Percentiles rank a stretch among this genome's conserved stretches.
Evolutionary conservation across 1,140 invertebrate genomes (phyloP).

Genomic region (Palaemon carinicauda): DNA sequence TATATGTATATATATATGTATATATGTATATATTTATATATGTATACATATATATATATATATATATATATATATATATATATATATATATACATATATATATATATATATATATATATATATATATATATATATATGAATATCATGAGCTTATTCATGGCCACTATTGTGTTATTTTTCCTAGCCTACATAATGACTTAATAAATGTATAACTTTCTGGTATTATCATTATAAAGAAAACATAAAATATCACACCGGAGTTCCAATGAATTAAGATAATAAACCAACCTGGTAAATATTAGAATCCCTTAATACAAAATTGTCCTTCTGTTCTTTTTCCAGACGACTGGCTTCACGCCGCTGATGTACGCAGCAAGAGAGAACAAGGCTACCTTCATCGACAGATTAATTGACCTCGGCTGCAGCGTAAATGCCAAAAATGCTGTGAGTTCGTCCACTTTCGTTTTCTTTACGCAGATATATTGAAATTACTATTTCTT

Average conservation of each 20-base stretch:
- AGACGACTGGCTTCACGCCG: conserved; percentile 91
- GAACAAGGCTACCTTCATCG: conserved; percentile 86
- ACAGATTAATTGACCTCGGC: conserved; percentile 89
- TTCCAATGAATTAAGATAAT: no score
- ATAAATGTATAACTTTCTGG: not conserved
- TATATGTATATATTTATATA: conserved; percentile 7
- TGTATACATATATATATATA: not conserved
- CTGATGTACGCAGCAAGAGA: conserved; percentile 95
- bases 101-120: conserved; percentile 16
- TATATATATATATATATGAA: not conserved
- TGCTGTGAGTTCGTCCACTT: conserved; percentile 75
- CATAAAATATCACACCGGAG: no score
- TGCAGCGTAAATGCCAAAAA: conserved; percentile 89
- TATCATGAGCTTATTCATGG: not conserved
- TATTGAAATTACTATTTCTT: no score
- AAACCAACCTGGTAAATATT: not conserved
- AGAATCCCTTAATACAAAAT: not conserved
- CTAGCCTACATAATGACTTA: no score
- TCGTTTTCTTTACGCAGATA: not conserved
- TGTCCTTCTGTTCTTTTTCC: conserved; percentile 62
- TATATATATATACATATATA: conserved; percentile 35
- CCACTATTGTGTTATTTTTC: no score
- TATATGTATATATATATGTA: conserved; percentile 22
- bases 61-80: conserved; percentile 14
- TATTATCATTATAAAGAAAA: no score